Evolutionary conservation across 1,140 invertebrate genomes (phyloP), one percentile per base, ranked within the genome.

Genomic region (Camponotus floridanus): DNA sequence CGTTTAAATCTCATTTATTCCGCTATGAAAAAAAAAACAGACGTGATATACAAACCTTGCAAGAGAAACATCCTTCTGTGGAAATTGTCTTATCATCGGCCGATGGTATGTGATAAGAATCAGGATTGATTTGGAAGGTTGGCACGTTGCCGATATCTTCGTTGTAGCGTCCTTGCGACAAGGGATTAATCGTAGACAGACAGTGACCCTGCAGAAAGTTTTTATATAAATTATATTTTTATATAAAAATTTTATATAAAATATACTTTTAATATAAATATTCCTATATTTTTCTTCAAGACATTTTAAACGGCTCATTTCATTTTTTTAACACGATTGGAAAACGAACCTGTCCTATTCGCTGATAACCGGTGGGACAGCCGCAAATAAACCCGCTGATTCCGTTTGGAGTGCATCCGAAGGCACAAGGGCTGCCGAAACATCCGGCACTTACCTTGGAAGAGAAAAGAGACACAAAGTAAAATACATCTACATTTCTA

Each of bases 1-100:
- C 13, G 42, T 64, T 64, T 45, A 45, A 11, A 67, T 15, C 8
- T 4, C n/a, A 36, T 57, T 51, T 76, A 39, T 48, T 15, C 48
- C 4, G 39, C 13, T 26, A 59, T 13, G 31, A 33, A 73, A 68
- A 83, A 74, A 4, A 21, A 33, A 70, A 0, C 11, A 3, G 31
- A 70, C 0, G 11, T 9, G 21, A 21, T 74, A 87, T 76, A 39
- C 81, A 92, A 93, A 98, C 97, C 95, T 98, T 98, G 96, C 98
- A 99, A 21, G 97, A 97, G 95, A 98, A 98, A 94, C 98, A 98
- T 5, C 98, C 98, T 95, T 99, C 98, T 0, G 97, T 98, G 1
- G 97, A 97, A 55, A 98, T 98, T 13, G 98, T 96, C 87, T 97
- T 97, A 80, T 97, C 96, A 57, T 96, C 95, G 0, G 95, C 94